Percentiles rank a stretch among this genome's conserved stretches.
Evolutionary conservation across 2,888 invertebrate species (phyloP).

Genomic region (Folsomia manolachei): DNA sequence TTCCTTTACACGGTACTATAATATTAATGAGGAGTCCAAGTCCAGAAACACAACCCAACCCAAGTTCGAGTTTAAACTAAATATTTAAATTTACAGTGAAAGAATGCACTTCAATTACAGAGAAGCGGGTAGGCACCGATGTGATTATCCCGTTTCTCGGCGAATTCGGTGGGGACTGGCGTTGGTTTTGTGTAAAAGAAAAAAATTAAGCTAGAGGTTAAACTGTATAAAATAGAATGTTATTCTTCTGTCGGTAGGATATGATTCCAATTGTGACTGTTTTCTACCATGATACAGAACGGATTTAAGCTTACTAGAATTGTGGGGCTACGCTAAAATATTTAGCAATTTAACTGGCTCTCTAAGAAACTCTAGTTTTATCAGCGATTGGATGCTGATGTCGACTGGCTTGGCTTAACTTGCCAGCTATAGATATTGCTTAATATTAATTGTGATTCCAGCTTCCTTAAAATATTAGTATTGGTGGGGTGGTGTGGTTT

Average conservation of each 20-base stretch:
- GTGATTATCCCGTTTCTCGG: too few relatives aligned
- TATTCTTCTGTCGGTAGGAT: too few relatives aligned
- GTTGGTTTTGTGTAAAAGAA: neutral
- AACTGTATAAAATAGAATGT: too few relatives aligned
- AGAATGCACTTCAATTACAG: neutral
- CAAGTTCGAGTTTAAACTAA: neutral
- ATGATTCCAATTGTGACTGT: neutral
- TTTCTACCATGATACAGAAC: too few relatives aligned
- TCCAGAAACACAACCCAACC: neutral
- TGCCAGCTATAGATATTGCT: too few relatives aligned
- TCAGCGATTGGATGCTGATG: too few relatives aligned
- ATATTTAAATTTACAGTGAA: neutral
- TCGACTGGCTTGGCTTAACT: too few relatives aligned
- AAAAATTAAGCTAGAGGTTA: neutral
- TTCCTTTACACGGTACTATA: neutral
- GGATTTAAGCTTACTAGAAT: too few relatives aligned
- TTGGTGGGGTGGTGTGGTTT: too few relatives aligned
- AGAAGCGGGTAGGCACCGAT: too few relatives aligned
- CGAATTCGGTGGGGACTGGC: neutral
- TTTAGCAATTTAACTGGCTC: constrained; percentile 4
- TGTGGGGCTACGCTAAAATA: neutral
- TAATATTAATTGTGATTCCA: too few relatives aligned
- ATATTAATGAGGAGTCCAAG: neutral
- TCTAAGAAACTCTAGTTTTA: neutral
- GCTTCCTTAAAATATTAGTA: too few relatives aligned